These are phyloP conservation scores for Etheostoma spectabile DNA, from an alignment of 2,113 vertebrate genomes.

Conservation along the genomic window DNA sequence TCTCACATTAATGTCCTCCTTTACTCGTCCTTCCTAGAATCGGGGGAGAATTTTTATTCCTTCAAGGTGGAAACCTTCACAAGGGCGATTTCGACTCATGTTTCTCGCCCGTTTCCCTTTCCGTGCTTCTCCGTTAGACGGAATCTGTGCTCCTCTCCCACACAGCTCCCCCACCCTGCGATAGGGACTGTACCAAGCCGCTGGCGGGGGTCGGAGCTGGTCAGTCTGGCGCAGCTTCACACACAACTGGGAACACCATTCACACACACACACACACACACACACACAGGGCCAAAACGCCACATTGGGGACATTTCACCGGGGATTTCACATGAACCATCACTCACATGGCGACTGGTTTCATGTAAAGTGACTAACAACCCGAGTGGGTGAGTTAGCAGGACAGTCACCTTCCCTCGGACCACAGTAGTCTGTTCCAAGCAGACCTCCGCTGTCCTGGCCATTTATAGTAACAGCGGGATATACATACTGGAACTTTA, in stretches of 20 bases:
- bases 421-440: conserved; percentile 70
- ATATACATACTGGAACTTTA: conserved; percentile 83
- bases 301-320: background rate
- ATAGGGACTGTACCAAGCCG: conserved; percentile 77
- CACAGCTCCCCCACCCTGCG: conserved; percentile 81
- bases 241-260: conserved; percentile 27
- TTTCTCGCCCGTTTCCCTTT: conserved; percentile 71
- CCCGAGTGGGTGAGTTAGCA: background rate
- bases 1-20: conserved; percentile 13
- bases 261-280: background rate
- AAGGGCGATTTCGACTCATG: conserved; percentile 67
- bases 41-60: conserved; percentile 35
- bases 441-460: conserved; percentile 81
- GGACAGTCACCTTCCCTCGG: conserved; percentile 55
- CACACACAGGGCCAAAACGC: background rate
- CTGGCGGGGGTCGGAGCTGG: conserved; percentile 38
- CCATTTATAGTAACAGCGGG: conserved; percentile 90
- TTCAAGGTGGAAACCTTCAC: conserved; percentile 70
- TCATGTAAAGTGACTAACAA: background rate
- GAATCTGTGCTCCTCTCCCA: conserved; percentile 73
- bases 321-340: background rate
- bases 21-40: background rate
- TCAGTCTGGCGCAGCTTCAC: conserved; percentile 58
- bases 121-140: conserved; percentile 76
- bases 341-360: background rate